A percentile compares a stretch with the other conserved stretches of the same genome.
These are phyloP conservation scores for Saccostrea glomerata DNA, from an alignment of 1,140 invertebrate species.

Conservation along the genomic window DNA sequence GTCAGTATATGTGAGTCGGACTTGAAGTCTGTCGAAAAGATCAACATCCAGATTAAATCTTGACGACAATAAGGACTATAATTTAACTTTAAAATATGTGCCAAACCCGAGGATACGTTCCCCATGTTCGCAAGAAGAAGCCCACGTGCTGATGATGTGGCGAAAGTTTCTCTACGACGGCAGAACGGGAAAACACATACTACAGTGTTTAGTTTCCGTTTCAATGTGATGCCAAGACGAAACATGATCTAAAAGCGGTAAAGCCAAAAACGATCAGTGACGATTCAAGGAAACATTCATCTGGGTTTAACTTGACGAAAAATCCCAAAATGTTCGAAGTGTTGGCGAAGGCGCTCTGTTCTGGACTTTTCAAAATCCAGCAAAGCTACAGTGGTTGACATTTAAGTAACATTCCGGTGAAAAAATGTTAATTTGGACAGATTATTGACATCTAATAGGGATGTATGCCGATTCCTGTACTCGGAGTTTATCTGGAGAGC, in stretches of 20 bases:
- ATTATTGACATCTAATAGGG: neutral
- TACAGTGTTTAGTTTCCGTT: neutral
- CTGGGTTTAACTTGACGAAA: neutral
- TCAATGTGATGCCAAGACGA: neutral
- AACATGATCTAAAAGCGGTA: neutral
- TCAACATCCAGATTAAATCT: slow-evolving; percentile 40
- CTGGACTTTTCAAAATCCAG: neutral
- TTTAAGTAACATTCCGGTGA: slow-evolving; percentile 26
- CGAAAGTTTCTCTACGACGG: neutral
- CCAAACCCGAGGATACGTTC: slow-evolving; percentile 8
- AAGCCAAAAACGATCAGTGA: neutral
- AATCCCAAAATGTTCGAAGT: neutral
- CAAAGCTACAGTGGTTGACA: neutral
- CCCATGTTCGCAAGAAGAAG: neutral
- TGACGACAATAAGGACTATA: slow-evolving; percentile 47
- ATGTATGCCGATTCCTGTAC: neutral
- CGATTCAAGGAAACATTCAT: neutral
- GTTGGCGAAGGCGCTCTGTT: neutral
- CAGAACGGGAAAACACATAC: neutral
- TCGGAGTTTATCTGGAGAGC: neutral
- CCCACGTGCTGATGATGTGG: neutral
- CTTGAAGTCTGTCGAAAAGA: slow-evolving; percentile 46
- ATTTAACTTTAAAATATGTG: neutral
- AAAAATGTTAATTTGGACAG: slow-evolving; percentile 5
- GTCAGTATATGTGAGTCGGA: slow-evolving; percentile 49